Conservation (phyloP, 64 coral and sea anemone species). For the Porites lutea region DNA sequence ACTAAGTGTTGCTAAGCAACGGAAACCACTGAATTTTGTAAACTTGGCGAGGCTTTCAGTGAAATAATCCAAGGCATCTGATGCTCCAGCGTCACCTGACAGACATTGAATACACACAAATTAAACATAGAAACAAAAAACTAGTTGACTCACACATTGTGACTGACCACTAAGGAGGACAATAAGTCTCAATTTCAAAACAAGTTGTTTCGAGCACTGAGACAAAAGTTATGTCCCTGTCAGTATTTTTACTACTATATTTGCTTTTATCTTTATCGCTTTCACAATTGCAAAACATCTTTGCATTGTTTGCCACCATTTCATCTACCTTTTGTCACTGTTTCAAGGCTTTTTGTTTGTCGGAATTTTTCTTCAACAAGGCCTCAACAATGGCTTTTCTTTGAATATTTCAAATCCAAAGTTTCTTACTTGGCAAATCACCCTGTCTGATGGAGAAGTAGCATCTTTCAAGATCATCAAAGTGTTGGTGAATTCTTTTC, state of each 20-base stretch:
- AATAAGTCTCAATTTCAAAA: too few species aligned
- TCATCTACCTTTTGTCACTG: too few species aligned
- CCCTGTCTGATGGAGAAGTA: conserved; percentile 99
- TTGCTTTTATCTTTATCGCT: too few species aligned
- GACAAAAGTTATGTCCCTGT: too few species aligned
- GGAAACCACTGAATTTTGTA: conserved; percentile 97
- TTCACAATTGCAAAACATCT: too few species aligned
- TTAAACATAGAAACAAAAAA: neutral
- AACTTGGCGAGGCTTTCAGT: conserved; percentile 99
- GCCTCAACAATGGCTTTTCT: too few species aligned
- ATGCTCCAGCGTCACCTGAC: conserved; percentile 75
- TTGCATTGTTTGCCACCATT: too few species aligned
- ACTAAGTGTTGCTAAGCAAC: conserved; percentile 94
- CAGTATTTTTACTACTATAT: too few species aligned
- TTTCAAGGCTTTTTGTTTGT: too few species aligned
- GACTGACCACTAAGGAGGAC: neutral
- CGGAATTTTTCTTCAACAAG: too few species aligned
- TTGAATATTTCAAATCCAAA: neutral
- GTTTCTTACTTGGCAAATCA: conserved; percentile 83
- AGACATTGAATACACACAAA: neutral
- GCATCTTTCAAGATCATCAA: conserved; percentile 99
- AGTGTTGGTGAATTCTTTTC: conserved; percentile 96
- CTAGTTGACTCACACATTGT: neutral
- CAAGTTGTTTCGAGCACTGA: too few species aligned
- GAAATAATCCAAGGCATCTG: conserved; percentile 97